Conservation (phyloP, 1,140 invertebrate genomes). For the Conopomorpha cramerella region DNA sequence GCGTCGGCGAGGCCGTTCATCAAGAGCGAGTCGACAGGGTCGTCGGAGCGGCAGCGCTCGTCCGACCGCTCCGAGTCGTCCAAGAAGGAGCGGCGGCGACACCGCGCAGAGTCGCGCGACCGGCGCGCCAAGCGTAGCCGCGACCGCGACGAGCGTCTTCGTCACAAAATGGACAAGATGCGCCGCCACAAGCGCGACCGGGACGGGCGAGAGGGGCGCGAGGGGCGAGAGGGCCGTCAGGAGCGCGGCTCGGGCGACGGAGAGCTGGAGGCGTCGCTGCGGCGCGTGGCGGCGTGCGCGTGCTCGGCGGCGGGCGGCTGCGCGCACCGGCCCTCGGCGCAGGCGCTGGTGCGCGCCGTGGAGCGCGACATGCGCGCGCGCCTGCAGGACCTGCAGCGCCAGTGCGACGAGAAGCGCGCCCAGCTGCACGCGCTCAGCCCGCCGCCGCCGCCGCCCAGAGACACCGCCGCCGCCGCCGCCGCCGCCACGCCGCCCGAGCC, state of each 20-base stretch:
- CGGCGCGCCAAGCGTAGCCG: constrained; percentile 30
- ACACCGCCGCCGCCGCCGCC: constrained; percentile 25
- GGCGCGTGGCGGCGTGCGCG: constrained; percentile 40
- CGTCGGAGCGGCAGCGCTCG: constrained; percentile 25
- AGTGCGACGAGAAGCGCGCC: constrained; percentile 82
- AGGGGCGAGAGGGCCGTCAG: constrained; percentile 21
- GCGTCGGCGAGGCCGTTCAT: constrained; percentile 29
- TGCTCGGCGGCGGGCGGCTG: constrained; percentile 26
- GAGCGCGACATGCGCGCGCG: constrained; percentile 80
- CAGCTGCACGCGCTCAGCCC: constrained; percentile 74
- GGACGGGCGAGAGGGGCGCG: constrained; percentile 41
- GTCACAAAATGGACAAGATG: constrained; percentile 47
- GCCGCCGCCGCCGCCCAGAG: constrained; percentile 20
- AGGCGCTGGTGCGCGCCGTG: constrained; percentile 70
- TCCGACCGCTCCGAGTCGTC: constrained; percentile 7
- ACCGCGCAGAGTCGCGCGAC: constrained; percentile 40
- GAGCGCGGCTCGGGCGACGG: too few species aligned
- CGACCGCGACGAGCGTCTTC: constrained; percentile 36
- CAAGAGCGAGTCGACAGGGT: constrained; percentile 35
- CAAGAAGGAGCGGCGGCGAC: constrained; percentile 39
- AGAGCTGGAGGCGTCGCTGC: constrained; percentile 39
- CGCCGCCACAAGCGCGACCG: constrained; percentile 44
- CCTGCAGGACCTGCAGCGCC: constrained; percentile 77
- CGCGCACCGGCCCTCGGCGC: constrained; percentile 36
- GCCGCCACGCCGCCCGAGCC: constrained; percentile 28